Base-by-base conservation (phyloP, 1,140 invertebrate species). In the Pseudomyrmex flavicornis region DNA sequence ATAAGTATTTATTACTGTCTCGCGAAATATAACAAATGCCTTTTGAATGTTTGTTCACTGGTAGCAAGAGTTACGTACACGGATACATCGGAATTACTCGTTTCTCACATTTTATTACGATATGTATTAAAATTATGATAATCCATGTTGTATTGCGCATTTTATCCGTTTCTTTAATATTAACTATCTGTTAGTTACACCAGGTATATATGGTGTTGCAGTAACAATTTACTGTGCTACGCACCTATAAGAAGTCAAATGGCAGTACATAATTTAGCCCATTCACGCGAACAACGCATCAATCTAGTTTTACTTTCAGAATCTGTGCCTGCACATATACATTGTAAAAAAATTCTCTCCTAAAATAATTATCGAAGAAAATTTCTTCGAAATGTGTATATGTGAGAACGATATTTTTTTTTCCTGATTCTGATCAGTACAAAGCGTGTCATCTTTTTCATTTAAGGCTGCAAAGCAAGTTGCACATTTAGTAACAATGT, bases 121-220 rank as follows among this genome's bases (percentile, higher is more conserved):
- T 85, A 88, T 89, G 86, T 85, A 89, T 88, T 80, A 83, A 88
- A 83, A 85, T 83, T 89, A 89, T 70, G 73, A 85, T 88, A 59
- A 83, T 50, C 5, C 54, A 59, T 44, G 65, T 4, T 82, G 68
- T 77, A 17, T 54, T 13, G 22, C 50, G 46, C 17, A 46, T 9
- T 63, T 80, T 50, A 20, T 59, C 20, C 61, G 26, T 58, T 79
- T 74, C 12, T 62, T 26, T 54, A 59, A 12, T 58, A 59, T 7
- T 50, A 75, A 75, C 48, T 75, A 75, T 0, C 20, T 48, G 12
- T 68, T 22, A 56, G 12, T 52, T 56, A n/a, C 50, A 35, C 35
- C 35, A 74, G 35, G 22, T 88, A 75, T 61, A 35, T 35, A 35
- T 35, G 35, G 5, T 35, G 35, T 35, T 35, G 35, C 35, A 35